Percentiles rank a stretch among this genome's conserved stretches.
Evolutionary conservation across 2,113 vertebrate species (phyloP).

Genomic region (Spea bombifrons): DNA sequence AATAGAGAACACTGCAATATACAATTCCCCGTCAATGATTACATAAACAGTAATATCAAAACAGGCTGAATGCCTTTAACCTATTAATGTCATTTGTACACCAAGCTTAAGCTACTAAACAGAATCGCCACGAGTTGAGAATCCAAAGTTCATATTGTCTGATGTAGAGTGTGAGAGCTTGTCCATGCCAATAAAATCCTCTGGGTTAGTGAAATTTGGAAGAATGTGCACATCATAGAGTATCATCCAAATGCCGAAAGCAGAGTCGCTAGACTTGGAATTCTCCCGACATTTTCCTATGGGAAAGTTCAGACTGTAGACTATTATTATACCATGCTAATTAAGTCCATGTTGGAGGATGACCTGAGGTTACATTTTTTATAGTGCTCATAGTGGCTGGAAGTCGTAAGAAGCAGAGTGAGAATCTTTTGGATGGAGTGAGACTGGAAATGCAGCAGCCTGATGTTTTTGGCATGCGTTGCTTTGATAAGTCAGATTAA

Average conservation of each 20-base stretch:
- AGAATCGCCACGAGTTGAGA: background rate
- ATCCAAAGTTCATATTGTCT: background rate
- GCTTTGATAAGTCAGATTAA: slow-evolving; percentile 29
- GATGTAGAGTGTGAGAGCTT: background rate
- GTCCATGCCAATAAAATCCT: background rate
- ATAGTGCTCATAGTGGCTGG: slow-evolving; percentile 52
- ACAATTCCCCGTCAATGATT: too few species aligned
- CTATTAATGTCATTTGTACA: too few species aligned
- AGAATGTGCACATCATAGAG: background rate
- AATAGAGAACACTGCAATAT: too few species aligned
- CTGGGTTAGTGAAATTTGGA: background rate
- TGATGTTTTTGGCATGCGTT: slow-evolving; percentile 58
- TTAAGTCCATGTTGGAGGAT: slow-evolving; percentile 60
- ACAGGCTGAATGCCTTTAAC: too few species aligned
- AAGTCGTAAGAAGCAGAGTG: slow-evolving; percentile 48
- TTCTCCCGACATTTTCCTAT: slow-evolving; percentile 57
- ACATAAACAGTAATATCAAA: too few species aligned
- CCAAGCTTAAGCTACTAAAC: too few species aligned
- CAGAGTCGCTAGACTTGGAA: slow-evolving; percentile 21
- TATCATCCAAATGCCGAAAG: slow-evolving; percentile 26
- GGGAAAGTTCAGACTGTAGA: slow-evolving; percentile 63
- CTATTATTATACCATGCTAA: slow-evolving; percentile 69
- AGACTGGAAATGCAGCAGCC: slow-evolving; percentile 47
- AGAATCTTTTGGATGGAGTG: slow-evolving; percentile 34
- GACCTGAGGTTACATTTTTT: slow-evolving; percentile 66